A percentile compares a stretch with the other conserved stretches of the same genome.
phyloP scores from a whole-genome alignment of 1,140 invertebrate genomes.

The Apocrypta bakeri region DNA sequence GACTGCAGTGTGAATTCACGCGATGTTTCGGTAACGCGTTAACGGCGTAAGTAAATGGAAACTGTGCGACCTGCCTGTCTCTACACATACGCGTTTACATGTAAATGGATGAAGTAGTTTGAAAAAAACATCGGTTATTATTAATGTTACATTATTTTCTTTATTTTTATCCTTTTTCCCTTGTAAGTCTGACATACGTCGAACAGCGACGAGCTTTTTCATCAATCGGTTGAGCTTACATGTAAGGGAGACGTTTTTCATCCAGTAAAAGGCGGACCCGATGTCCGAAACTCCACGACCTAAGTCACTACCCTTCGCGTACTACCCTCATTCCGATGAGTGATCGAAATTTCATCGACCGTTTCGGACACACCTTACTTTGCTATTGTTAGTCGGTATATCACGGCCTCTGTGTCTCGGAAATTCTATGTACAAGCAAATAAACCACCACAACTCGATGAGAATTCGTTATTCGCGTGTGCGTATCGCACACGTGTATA shows the following conservation, averaged over 20 bases:
- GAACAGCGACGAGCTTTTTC: not conserved
- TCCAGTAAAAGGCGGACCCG: not conserved
- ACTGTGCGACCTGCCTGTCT: no score
- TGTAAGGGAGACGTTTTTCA: not conserved
- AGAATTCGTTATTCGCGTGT: not conserved
- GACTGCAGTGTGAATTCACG: not conserved
- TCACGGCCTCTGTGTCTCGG: not conserved
- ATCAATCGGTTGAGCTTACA: not conserved
- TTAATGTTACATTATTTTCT: not conserved
- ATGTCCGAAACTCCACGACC: not conserved
- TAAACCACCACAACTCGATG: no score
- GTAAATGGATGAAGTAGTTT: not conserved
- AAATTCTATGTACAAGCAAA: not conserved
- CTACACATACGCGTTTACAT: no score
- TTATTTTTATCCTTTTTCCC: no score
- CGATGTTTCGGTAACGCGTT: no score
- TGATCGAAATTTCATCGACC: slow-evolving; percentile 27
- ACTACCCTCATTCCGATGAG: not conserved
- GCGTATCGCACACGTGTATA: no score
- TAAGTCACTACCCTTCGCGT: not conserved
- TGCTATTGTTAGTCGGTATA: not conserved
- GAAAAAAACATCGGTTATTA: not conserved
- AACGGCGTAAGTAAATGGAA: no score
- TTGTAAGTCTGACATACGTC: not conserved
- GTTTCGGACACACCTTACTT: not conserved